Conservation (phyloP, 2,888 invertebrate genomes). For the Andrena fulva region DNA sequence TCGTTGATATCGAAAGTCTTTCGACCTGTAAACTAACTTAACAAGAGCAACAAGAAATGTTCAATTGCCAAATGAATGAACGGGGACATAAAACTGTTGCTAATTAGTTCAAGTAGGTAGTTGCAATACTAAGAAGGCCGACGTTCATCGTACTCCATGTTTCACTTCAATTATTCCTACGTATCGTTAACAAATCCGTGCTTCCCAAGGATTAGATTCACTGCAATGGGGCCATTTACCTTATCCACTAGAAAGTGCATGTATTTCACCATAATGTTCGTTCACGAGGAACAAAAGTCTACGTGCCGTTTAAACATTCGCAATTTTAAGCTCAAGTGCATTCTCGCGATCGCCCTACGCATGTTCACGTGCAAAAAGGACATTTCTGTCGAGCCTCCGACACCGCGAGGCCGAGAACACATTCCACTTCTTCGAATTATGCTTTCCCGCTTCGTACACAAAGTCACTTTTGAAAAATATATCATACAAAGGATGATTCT, state of each 20-base stretch:
- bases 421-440: neutral
- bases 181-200: too few species aligned
- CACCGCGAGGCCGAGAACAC: conserved; percentile 51
- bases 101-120: too few species aligned
- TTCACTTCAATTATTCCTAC: too few species aligned
- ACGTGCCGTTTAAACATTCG: conserved; percentile 68
- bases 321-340: conserved; percentile 69
- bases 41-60: too few species aligned
- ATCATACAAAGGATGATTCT: too few species aligned
- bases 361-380: conserved; percentile 65
- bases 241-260: conserved; percentile 56
- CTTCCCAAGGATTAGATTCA: neutral
- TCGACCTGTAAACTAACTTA: too few species aligned
- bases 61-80: too few species aligned
- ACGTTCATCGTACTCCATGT: too few species aligned
- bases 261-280: conserved; percentile 42
- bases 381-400: conserved; percentile 55
- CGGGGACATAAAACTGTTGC: too few species aligned
- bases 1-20: too few species aligned
- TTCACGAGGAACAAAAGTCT: conserved; percentile 54
- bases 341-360: conserved; percentile 69
- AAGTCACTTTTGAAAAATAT: neutral
- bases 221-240: conserved; percentile 8
- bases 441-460: neutral
- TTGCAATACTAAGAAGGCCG: too few species aligned